These are phyloP conservation scores for Potorous gilbertii DNA, from an alignment of 2,797 vertebrate genomes.

Conservation along the genomic window DNA sequence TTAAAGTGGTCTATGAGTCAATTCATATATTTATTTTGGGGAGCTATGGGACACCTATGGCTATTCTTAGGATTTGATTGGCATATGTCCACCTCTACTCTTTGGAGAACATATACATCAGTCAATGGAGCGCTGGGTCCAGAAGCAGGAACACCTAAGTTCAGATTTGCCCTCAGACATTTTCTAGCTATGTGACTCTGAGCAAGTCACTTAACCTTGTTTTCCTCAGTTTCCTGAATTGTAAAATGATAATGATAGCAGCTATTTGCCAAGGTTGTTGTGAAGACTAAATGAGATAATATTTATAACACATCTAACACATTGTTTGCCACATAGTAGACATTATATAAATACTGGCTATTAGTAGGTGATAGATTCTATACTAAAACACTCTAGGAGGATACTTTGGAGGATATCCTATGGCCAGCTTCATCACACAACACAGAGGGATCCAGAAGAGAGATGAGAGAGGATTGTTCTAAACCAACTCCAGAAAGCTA, in stretches of 20 bases:
- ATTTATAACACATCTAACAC: not conserved
- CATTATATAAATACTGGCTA: not conserved
- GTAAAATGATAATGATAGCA: not conserved
- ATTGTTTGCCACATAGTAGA: not conserved
- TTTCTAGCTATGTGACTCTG: not conserved
- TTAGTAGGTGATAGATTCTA: not conserved
- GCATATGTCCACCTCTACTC: not conserved
- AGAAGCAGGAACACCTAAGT: not conserved
- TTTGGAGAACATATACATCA: not conserved
- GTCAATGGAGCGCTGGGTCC: not conserved
- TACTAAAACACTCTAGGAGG: not conserved
- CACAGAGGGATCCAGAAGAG: not conserved
- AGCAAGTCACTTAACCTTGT: not conserved
- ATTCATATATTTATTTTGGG: not conserved
- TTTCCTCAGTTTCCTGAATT: not conserved
- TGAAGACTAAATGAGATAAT: not conserved
- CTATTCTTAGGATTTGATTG: slow-evolving; percentile 25
- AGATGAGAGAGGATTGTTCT: not conserved
- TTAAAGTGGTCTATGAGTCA: slow-evolving; percentile 1
- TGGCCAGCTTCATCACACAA: not conserved
- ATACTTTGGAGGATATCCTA: not conserved
- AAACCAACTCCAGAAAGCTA: not conserved
- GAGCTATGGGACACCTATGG: not conserved
- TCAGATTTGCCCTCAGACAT: not conserved
- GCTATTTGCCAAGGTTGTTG: not conserved